A percentile compares a stretch with the other conserved stretches of the same genome.
Conservation (phyloP, 2,797 vertebrate species). For the Sparidentex hasta region DNA sequence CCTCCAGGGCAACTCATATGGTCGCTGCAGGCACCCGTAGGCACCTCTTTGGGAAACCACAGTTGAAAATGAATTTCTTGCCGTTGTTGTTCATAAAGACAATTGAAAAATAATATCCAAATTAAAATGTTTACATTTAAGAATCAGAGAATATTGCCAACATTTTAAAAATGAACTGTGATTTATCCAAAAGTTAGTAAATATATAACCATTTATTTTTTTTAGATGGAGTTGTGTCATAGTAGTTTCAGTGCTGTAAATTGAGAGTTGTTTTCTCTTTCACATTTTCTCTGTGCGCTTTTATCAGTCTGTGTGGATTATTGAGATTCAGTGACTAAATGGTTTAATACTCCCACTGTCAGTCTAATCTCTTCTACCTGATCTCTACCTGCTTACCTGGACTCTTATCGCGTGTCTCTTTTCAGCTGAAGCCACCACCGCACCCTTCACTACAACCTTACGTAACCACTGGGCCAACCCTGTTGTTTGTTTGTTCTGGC, state of each 20-base stretch:
- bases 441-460: conserved; percentile 35
- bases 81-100: no score
- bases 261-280: conserved; percentile 22
- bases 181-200: background rate
- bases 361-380: conserved; percentile 54
- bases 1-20: no score
- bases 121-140: background rate
- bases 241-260: background rate
- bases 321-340: conserved; percentile 59
- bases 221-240: background rate
- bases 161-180: background rate
- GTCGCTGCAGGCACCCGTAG: no score
- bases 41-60: no score
- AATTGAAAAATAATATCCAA: background rate
- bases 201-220: background rate
- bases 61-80: no score
- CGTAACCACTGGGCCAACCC: conserved; percentile 10
- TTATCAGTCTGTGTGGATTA: conserved; percentile 66
- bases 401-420: conserved; percentile 30
- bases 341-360: conserved; percentile 57
- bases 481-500: background rate
- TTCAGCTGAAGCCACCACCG: conserved; percentile 32
- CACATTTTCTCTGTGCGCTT: conserved; percentile 5
- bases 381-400: conserved; percentile 41
- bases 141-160: background rate